phyloP scores from a whole-genome alignment of 2,113 vertebrate genomes.

The Galemys pyrenaicus region DNA sequence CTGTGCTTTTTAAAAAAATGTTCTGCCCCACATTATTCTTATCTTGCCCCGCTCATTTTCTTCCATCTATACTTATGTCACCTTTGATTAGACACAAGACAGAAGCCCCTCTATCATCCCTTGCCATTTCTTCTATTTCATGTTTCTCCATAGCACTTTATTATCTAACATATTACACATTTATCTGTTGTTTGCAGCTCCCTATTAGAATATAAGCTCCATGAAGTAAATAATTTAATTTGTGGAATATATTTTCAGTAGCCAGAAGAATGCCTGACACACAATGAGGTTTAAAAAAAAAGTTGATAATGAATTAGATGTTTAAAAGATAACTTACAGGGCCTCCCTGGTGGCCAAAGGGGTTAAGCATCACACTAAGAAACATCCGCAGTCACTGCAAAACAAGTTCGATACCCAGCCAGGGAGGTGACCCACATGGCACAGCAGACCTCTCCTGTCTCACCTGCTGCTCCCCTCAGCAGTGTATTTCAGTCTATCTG shows the following conservation, averaged over 20 bases:
- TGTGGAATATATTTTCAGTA: background rate
- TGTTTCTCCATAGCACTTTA: background rate
- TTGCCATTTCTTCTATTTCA: background rate
- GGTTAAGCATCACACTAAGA: too few species aligned
- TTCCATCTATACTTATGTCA: slow-evolving; percentile 18
- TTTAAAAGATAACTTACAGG: slow-evolving; percentile 29
- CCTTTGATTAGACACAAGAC: background rate
- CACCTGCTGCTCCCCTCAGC: too few species aligned
- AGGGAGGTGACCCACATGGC: too few species aligned
- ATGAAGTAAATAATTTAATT: slow-evolving; percentile 30
- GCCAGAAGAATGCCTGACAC: background rate
- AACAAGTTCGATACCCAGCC: too few species aligned
- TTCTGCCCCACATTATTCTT: background rate
- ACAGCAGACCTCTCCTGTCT: too few species aligned
- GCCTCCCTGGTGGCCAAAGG: too few species aligned
- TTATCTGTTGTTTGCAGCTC: background rate
- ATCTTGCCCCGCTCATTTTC: background rate
- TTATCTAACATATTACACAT: background rate
- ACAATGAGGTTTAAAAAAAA: background rate
- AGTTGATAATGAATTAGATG: background rate
- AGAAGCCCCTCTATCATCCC: background rate
- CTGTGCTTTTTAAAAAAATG: background rate
- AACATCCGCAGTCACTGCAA: too few species aligned
- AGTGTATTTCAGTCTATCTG: too few species aligned
- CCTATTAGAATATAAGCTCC: background rate